A percentile compares a stretch with the other conserved stretches of the same genome.
Evolutionary conservation across 2,113 vertebrate genomes (phyloP).

Genomic region (Garra rufa): DNA sequence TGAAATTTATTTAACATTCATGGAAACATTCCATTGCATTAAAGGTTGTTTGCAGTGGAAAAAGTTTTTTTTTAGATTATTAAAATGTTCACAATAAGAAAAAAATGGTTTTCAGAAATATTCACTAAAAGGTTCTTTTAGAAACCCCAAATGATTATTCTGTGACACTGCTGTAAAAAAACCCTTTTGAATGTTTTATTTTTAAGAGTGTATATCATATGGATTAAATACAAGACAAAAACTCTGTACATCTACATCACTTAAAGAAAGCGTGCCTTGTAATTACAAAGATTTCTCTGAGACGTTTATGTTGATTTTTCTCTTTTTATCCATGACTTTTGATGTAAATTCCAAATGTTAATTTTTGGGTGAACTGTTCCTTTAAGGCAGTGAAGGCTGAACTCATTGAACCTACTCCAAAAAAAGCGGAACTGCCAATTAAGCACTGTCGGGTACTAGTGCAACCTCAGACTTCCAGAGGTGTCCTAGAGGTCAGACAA

Average conservation of each 20-base stretch:
- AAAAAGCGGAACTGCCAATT: conserved; percentile 56
- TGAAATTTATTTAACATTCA: not conserved
- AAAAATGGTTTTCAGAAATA: too few species aligned
- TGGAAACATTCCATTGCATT: not conserved
- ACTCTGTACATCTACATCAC: too few species aligned
- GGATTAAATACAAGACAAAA: not conserved
- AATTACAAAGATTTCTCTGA: not conserved
- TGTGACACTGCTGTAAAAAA: not conserved
- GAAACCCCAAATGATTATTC: too few species aligned
- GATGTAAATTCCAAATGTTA: not conserved
- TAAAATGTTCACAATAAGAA: not conserved
- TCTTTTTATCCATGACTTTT: not conserved
- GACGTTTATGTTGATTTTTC: not conserved
- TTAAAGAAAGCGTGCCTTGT: not conserved
- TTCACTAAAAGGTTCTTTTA: too few species aligned
- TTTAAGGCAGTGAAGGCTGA: conserved; percentile 33
- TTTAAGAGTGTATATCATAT: too few species aligned
- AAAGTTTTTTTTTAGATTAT: not conserved
- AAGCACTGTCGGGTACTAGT: conserved; percentile 38
- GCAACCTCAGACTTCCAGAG: conserved; percentile 48
- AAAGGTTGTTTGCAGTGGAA: not conserved
- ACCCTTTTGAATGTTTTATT: not conserved
- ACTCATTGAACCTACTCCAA: conserved; percentile 44
- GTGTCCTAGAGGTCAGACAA: conserved; percentile 54
- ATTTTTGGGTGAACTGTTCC: conserved; percentile 12